Evolutionary conservation across 1,140 invertebrate species (phyloP), one percentile per base, ranked within the genome.

Genomic region (Ganaspis sp.): DNA sequence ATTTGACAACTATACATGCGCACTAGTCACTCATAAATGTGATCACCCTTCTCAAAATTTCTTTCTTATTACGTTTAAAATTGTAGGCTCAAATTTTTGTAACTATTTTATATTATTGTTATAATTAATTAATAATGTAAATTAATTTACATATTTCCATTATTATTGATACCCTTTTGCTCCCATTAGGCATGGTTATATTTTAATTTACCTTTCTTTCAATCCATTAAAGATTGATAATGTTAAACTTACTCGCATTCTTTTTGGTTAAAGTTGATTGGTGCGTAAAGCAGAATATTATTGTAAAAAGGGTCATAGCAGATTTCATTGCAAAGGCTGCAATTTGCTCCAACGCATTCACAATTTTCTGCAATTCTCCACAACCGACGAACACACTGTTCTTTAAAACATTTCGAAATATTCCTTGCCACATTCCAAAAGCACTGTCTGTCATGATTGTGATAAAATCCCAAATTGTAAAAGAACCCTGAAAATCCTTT

Each of bases 301-400:
- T 64, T 64, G 23, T 64, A 29, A 64, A 64, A 64, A 64, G 58
- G 58, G 23, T 64, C 58, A 26, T 64, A 64, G 6, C 58, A 64
- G 23, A 15, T 29, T 64, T 64, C 58, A 29, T 29, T 64, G 15
- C 58, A 64, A 29, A 29, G 23, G 15, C 15, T 12, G 29, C 58
- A 64, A 29, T 29, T 64, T 64, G 23, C 23, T 15, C 58, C 58
- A 64, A 29, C 58, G 21, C 58, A 64, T 12, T 64, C 26, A 64
- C 58, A 64, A 64, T 64, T 29, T 64, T 64, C 58, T 34, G 58
- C 58, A 64, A 64, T n/a, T 1, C 58, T 23, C 58, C 58, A 64
- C 23, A 64, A 64, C 6, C 58, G 58, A 11, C 26, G 58, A 64
- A 11, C 5, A 64, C 58, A 64, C 11, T 64, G 21, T 34, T 64